These are phyloP conservation scores for Eilema depressum DNA, from an alignment of 2,888 invertebrate genomes.

Conservation along the genomic window DNA sequence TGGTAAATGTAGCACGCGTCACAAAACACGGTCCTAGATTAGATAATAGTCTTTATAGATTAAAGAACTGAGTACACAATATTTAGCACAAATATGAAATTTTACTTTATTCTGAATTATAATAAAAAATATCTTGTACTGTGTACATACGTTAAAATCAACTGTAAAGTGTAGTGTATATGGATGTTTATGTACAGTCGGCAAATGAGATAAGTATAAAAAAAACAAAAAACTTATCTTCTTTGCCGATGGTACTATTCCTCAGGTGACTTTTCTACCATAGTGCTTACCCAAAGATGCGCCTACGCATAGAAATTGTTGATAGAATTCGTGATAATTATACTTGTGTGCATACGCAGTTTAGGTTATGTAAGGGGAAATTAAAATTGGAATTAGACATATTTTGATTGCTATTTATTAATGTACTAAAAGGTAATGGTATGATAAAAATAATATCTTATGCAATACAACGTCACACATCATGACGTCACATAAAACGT, in stretches of 20 bases:
- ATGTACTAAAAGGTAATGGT: neutral
- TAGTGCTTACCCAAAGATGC: neutral
- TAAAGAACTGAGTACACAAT: neutral
- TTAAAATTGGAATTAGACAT: neutral
- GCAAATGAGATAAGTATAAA: too few relatives aligned
- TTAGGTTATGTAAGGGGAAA: neutral
- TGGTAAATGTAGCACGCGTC: constrained; percentile 10
- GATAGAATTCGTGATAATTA: neutral
- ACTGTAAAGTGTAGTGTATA: neutral
- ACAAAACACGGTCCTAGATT: neutral
- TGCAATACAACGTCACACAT: neutral
- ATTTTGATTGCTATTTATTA: neutral
- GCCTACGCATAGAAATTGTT: neutral
- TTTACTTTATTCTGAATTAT: neutral
- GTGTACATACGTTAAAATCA: neutral
- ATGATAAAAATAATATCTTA: neutral
- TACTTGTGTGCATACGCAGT: neutral
- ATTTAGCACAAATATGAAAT: neutral
- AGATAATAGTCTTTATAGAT: neutral
- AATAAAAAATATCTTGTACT: neutral
- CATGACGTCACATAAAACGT: neutral
- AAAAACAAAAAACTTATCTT: too few relatives aligned
- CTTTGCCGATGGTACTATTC: neutral
- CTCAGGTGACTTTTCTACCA: neutral
- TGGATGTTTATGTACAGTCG: too few relatives aligned